Percentiles rank a stretch among this genome's conserved stretches.
Conservation (phyloP, 1,140 invertebrate genomes). For the Atopsyche davidsoni region DNA sequence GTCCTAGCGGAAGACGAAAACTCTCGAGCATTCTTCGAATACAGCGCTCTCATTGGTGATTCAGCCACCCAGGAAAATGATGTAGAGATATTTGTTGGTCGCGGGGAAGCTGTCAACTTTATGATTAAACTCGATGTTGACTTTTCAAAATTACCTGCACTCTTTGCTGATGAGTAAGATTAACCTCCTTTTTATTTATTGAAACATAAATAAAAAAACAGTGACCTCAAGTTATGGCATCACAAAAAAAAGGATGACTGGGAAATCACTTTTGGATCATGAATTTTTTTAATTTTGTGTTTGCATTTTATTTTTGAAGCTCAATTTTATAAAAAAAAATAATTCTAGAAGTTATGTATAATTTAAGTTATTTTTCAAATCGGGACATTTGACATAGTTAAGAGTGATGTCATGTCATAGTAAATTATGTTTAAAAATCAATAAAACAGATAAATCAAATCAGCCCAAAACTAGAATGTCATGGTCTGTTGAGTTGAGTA, state of each 20-base stretch:
- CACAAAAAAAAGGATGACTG: too few species aligned
- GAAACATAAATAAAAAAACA: background rate
- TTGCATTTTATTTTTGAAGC: too few species aligned
- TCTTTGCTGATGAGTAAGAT: slow-evolving; percentile 42
- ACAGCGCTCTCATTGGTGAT: slow-evolving; percentile 44
- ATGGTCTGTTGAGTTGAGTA: slow-evolving; percentile 30
- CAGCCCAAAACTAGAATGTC: slow-evolving; percentile 35
- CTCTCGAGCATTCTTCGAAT: slow-evolving; percentile 46
- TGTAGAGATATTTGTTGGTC: slow-evolving; percentile 44
- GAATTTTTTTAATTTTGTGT: too few species aligned
- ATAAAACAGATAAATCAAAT: slow-evolving; percentile 31
- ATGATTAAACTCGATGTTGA: slow-evolving; percentile 45
- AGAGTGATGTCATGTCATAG: too few species aligned
- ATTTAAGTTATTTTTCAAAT: background rate
- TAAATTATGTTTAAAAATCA: too few species aligned
- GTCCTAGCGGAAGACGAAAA: slow-evolving; percentile 45
- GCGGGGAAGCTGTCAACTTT: slow-evolving; percentile 42
- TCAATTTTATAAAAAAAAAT: too few species aligned
- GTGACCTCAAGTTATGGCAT: too few species aligned
- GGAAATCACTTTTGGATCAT: too few species aligned
- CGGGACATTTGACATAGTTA: background rate
- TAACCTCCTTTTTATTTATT: background rate
- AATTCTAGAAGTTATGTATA: slow-evolving; percentile 1
- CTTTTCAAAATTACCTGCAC: slow-evolving; percentile 38
- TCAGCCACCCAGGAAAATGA: slow-evolving; percentile 40